Percentiles rank a stretch among this genome's conserved stretches.
Conservation (phyloP, 2,888 invertebrate genomes). For the Tethea ocularis region DNA sequence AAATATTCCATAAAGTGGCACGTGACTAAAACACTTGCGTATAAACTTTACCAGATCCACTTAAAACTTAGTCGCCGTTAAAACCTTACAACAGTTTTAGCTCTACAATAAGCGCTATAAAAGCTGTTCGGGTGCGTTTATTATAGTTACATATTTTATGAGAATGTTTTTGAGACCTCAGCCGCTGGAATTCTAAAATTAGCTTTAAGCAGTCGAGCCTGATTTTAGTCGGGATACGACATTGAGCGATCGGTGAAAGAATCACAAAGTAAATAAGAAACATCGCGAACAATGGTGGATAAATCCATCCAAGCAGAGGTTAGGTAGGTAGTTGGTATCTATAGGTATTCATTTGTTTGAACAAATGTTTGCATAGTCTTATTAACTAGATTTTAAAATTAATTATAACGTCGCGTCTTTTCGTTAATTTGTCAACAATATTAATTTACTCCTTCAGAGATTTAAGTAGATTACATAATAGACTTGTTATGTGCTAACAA, state of each 20-base stretch:
- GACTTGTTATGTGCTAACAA: no score
- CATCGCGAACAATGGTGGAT: background rate
- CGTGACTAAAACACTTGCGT: background rate
- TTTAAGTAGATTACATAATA: background rate
- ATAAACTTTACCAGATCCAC: conserved; percentile 6
- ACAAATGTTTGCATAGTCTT: background rate
- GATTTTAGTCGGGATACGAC: background rate
- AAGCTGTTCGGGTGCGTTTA: conserved; percentile 3
- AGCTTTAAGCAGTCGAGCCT: background rate
- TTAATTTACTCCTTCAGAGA: background rate
- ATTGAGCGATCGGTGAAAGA: conserved; percentile 1
- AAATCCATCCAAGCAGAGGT: background rate
- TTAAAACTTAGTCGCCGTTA: conserved; percentile 7
- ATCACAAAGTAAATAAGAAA: conserved; percentile 1
- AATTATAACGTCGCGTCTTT: background rate
- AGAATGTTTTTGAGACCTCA: background rate
- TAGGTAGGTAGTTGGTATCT: background rate
- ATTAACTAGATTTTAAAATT: no score
- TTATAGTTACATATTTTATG: conserved; percentile 4
- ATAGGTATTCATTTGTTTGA: background rate
- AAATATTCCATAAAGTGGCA: background rate
- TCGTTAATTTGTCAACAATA: conserved; percentile 3
- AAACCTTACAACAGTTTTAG: conserved; percentile 8
- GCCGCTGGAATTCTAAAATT: background rate
- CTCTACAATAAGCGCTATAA: background rate